Evolutionary conservation across 2,113 vertebrate species (phyloP).

Genomic region (Centropristis striata): DNA sequence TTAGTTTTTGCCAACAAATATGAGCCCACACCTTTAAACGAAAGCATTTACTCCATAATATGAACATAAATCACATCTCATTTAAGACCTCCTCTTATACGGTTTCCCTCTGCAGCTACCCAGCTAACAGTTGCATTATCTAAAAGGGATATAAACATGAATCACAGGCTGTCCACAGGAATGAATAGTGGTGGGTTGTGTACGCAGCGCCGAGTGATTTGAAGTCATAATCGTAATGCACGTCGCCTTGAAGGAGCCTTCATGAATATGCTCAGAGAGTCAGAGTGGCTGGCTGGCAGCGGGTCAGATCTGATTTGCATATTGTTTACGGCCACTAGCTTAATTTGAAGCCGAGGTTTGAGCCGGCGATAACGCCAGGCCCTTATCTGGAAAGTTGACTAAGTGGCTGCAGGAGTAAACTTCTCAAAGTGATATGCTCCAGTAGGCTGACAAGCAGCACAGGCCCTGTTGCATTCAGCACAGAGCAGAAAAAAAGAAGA

Average conservation of each 20-base stretch:
- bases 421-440: slow-evolving; percentile 57
- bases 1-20: slow-evolving; percentile 6
- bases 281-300: slow-evolving; percentile 73
- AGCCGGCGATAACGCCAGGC: slow-evolving; percentile 29
- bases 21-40: not conserved
- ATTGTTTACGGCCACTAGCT: slow-evolving; percentile 76
- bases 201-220: slow-evolving; percentile 50
- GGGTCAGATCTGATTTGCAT: slow-evolving; percentile 73
- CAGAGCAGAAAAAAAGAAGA: not conserved
- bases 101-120: slow-evolving; percentile 2
- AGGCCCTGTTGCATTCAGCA: slow-evolving; percentile 21
- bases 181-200: slow-evolving; percentile 54
- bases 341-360: slow-evolving; percentile 68
- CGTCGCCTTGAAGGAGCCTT: slow-evolving; percentile 60
- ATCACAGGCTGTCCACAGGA: slow-evolving; percentile 63
- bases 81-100: slow-evolving; percentile 31
- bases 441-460: slow-evolving; percentile 21
- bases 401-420: slow-evolving; percentile 54
- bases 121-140: slow-evolving; percentile 52
- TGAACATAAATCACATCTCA: slow-evolving; percentile 48
- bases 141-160: slow-evolving; percentile 69
- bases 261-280: slow-evolving; percentile 67
- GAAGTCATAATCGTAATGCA: slow-evolving; percentile 73
- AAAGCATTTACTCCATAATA: slow-evolving; percentile 7
- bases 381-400: slow-evolving; percentile 57